Evolutionary conservation across 2,113 vertebrate species (phyloP).

Genomic region (Gallinago undulata): DNA sequence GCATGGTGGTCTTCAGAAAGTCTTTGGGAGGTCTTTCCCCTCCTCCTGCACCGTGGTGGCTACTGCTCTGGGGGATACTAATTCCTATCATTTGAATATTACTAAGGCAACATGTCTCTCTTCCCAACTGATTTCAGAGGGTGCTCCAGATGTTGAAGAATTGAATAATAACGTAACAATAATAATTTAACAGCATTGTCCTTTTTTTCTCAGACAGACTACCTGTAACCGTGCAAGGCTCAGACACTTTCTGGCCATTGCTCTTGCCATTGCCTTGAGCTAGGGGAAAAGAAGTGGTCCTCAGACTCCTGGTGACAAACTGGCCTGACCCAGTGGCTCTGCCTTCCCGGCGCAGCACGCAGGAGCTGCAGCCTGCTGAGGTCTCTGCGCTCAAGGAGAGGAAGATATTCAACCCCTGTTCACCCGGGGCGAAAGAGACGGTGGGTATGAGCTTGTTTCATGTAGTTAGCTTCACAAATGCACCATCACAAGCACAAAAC

Average conservation of each 20-base stretch:
- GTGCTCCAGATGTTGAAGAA: neutral
- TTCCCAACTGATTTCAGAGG: neutral
- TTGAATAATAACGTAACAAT: neutral
- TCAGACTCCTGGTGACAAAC: neutral
- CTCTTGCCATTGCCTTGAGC: neutral
- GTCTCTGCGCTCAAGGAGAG: neutral
- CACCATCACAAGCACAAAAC: fast-evolving
- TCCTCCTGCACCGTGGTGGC: neutral
- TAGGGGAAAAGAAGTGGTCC: neutral
- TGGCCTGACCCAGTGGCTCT: neutral
- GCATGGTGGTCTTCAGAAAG: neutral
- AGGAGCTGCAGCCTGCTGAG: neutral
- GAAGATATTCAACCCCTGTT: neutral
- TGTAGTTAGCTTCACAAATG: neutral
- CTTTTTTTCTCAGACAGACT: neutral
- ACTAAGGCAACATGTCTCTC: neutral
- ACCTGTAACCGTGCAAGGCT: neutral
- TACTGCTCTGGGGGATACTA: neutral
- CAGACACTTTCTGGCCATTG: neutral
- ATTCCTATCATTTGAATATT: neutral
- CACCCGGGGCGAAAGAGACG: neutral
- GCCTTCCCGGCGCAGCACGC: neutral
- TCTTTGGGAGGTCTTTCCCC: neutral
- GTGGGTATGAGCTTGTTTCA: neutral
- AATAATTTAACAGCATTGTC: neutral